Percentiles rank a stretch among this genome's conserved stretches.
These are phyloP conservation scores for Aplochiton taeniatus DNA, from an alignment of 2,797 vertebrate genomes.

Conservation along the genomic window DNA sequence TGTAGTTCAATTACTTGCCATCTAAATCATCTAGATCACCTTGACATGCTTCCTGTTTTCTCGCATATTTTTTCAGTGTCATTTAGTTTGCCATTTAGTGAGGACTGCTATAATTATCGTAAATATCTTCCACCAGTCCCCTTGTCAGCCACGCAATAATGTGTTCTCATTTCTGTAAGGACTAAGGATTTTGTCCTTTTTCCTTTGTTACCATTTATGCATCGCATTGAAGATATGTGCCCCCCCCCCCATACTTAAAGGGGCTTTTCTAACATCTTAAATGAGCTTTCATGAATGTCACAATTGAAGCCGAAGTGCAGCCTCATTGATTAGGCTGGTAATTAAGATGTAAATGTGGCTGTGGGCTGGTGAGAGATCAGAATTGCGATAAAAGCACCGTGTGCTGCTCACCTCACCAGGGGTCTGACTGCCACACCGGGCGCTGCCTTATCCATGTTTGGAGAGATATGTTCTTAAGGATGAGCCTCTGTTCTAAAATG, in stretches of 20 bases:
- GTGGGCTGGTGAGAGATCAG: slow-evolving; percentile 69
- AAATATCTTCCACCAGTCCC: slow-evolving; percentile 53
- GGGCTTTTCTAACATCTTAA: slow-evolving; percentile 66
- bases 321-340: slow-evolving; percentile 76
- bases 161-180: slow-evolving; percentile 18
- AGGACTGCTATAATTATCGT: slow-evolving; percentile 60
- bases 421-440: slow-evolving; percentile 58
- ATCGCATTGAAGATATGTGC: slow-evolving; percentile 40
- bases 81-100: slow-evolving; percentile 69
- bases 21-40: slow-evolving; percentile 74
- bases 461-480: slow-evolving; percentile 68
- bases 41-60: slow-evolving; percentile 66
- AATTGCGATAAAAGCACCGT: slow-evolving; percentile 76
- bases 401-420: slow-evolving; percentile 66
- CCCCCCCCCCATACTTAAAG: slow-evolving; percentile 59
- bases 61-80: slow-evolving; percentile 62
- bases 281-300: slow-evolving; percentile 67
- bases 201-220: slow-evolving; percentile 51
- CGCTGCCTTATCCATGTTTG: slow-evolving; percentile 66
- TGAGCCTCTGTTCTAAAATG: slow-evolving; percentile 50
- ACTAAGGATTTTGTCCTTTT: slow-evolving; percentile 20
- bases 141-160: slow-evolving; percentile 31
- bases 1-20: slow-evolving; percentile 79
- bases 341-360: slow-evolving; percentile 80
- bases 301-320: slow-evolving; percentile 71